Evolutionary conservation across 2,888 invertebrate genomes (phyloP).

Genomic region (Drosophila gaucha): DNA sequence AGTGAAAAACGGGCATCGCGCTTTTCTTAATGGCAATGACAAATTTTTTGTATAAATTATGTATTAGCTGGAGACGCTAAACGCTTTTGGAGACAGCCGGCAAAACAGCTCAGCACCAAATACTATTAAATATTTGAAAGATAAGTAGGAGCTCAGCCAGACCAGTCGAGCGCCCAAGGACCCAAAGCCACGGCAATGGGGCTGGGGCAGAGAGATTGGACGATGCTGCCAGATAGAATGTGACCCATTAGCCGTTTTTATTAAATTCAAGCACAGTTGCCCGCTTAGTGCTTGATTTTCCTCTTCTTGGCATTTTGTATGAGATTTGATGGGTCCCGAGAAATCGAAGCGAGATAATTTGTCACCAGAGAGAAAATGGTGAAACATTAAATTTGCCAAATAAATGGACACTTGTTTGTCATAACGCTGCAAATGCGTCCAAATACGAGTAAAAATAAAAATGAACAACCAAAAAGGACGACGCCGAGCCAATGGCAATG

Average conservation of each 20-base stretch:
- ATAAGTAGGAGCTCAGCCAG: slow-evolving; percentile 59
- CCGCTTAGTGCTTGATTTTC: slow-evolving; percentile 23
- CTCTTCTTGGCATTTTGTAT: background rate
- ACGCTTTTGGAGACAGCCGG: slow-evolving; percentile 39
- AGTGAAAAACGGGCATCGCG: slow-evolving; percentile 52
- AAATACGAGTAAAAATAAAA: slow-evolving; percentile 65
- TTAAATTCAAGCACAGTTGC: slow-evolving; percentile 74
- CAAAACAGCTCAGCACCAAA: slow-evolving; percentile 37
- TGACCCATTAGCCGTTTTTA: slow-evolving; percentile 67
- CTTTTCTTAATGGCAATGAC: slow-evolving; percentile 73
- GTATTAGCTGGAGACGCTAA: slow-evolving; percentile 62
- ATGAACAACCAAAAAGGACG: slow-evolving; percentile 48
- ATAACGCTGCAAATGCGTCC: slow-evolving; percentile 78
- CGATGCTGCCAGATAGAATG: slow-evolving; percentile 46
- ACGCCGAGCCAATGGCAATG: slow-evolving; percentile 12
- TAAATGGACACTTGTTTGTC: slow-evolving; percentile 80
- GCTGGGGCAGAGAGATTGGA: too few relatives aligned
- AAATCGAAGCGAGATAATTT: slow-evolving; percentile 77
- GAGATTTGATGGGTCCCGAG: slow-evolving; percentile 56
- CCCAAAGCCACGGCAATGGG: slow-evolving; percentile 17
- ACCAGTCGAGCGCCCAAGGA: slow-evolving; percentile 28
- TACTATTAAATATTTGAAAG: slow-evolving; percentile 72
- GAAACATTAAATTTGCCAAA: slow-evolving; percentile 78
- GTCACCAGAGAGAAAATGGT: slow-evolving; percentile 73
- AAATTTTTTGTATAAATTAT: slow-evolving; percentile 76